Percentiles rank a stretch among this genome's conserved stretches.
These are phyloP conservation scores for Drosophila parabipectinata DNA, from an alignment of 1,140 invertebrate genomes.

Conservation along the genomic window DNA sequence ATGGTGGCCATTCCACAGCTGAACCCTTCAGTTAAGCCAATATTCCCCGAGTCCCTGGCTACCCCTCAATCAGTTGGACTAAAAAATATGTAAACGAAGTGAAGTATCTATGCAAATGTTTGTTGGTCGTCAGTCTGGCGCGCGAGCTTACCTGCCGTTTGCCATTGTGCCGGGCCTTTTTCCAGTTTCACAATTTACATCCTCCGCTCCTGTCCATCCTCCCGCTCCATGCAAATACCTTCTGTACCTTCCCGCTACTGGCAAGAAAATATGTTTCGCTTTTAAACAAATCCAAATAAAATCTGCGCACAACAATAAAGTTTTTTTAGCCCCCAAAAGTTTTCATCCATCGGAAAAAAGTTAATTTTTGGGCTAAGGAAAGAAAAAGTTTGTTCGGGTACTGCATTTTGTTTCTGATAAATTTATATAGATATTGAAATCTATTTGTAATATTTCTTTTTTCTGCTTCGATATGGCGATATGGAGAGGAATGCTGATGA, in stretches of 20 bases:
- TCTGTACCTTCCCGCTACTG: constrained; percentile 1
- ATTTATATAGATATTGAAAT: constrained; percentile 73
- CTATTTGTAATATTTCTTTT: constrained; percentile 62
- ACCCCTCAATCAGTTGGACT: constrained; percentile 29
- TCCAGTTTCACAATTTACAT: constrained; percentile 22
- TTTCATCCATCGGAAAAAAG: constrained; percentile 33
- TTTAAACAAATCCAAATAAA: constrained; percentile 78
- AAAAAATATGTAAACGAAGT: constrained; percentile 71
- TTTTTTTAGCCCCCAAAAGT: constrained; percentile 34
- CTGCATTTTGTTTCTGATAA: constrained; percentile 55
- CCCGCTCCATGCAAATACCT: constrained; percentile 10
- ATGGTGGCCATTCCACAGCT: background rate
- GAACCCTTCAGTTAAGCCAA: constrained; percentile 1
- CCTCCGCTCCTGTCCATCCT: background rate
- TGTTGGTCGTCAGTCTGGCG: constrained; percentile 48
- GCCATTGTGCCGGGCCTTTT: constrained; percentile 39
- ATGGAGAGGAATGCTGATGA: constrained; percentile 63
- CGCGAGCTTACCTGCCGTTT: constrained; percentile 60
- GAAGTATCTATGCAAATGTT: constrained; percentile 73
- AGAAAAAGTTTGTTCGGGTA: constrained; percentile 43
- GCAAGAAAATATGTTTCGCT: constrained; percentile 68
- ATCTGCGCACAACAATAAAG: constrained; percentile 75
- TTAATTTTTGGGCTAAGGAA: constrained; percentile 31
- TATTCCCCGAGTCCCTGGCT: constrained; percentile 4
- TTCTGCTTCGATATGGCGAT: constrained; percentile 17